Conservation (phyloP, 2,797 vertebrate species). For the Sternotherus odoratus region DNA sequence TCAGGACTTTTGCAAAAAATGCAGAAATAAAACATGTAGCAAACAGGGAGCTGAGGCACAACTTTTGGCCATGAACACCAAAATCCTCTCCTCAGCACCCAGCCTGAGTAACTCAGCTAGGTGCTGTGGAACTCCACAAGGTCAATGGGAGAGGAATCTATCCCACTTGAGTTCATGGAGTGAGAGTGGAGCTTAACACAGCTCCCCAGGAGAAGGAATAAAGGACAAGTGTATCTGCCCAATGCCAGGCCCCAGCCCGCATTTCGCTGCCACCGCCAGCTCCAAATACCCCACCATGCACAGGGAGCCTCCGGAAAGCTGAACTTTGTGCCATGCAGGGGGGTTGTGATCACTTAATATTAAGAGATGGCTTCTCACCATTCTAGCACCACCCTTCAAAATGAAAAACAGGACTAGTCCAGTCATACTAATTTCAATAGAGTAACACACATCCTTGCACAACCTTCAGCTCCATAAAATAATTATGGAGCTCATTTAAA, state of each 20-base stretch:
- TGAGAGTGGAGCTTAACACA: accelerated
- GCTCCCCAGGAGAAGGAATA: no score
- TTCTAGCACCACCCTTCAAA: accelerated
- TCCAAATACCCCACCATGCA: neutral
- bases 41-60: neutral
- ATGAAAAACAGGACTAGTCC: neutral
- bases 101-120: neutral
- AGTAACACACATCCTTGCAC: neutral
- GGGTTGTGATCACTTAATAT: accelerated
- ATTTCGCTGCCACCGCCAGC: neutral
- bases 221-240: neutral
- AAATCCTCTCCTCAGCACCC: neutral
- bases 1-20: neutral
- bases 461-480: neutral
- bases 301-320: neutral
- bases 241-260: neutral
- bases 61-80: neutral
- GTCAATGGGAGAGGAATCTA: neutral
- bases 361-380: neutral
- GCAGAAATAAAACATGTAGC: neutral
- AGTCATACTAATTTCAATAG: neutral
- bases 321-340: neutral
- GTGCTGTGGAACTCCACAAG: neutral
- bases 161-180: no score
- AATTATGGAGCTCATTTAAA: constrained; percentile 28